phyloP scores from a whole-genome alignment of 1,140 invertebrate genomes.

The Dryas iulia region DNA sequence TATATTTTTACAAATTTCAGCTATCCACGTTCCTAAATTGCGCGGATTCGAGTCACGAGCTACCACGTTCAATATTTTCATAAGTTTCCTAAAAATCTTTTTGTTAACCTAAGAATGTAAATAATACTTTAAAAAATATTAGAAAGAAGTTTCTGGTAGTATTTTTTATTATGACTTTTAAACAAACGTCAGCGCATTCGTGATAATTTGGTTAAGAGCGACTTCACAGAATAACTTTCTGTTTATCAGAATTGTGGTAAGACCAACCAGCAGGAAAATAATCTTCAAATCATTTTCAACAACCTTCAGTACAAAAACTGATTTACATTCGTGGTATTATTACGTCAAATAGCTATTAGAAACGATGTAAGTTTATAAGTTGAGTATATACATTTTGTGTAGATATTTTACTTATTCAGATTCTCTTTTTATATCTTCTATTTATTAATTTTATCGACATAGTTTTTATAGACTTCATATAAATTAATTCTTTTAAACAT shows the following conservation, averaged over 20 bases:
- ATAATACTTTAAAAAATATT: not conserved
- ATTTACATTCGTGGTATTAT: not conserved
- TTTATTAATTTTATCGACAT: too few relatives aligned
- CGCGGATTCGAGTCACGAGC: too few relatives aligned
- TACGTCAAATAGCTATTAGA: not conserved
- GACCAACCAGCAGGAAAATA: constrained; percentile 43
- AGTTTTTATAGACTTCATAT: not conserved
- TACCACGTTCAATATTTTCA: too few relatives aligned
- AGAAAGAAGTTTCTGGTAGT: not conserved
- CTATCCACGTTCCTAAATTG: too few relatives aligned
- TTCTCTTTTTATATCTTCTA: too few relatives aligned
- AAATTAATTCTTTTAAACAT: not conserved
- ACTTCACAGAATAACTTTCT: constrained; percentile 68
- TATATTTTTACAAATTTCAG: too few relatives aligned
- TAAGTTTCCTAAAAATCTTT: too few relatives aligned
- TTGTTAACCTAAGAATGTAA: not conserved
- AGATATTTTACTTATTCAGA: not conserved
- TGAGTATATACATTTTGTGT: not conserved
- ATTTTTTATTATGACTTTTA: not conserved
- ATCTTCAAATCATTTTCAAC: not conserved
- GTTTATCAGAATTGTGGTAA: constrained; percentile 46
- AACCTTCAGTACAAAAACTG: not conserved
- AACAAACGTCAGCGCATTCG: not conserved
- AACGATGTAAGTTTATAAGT: not conserved
- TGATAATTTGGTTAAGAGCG: constrained; percentile 14